Evolutionary conservation across 2,113 vertebrate genomes (phyloP), one percentile per base, ranked within the genome.

Genomic region (Salvelinus fontinalis): DNA sequence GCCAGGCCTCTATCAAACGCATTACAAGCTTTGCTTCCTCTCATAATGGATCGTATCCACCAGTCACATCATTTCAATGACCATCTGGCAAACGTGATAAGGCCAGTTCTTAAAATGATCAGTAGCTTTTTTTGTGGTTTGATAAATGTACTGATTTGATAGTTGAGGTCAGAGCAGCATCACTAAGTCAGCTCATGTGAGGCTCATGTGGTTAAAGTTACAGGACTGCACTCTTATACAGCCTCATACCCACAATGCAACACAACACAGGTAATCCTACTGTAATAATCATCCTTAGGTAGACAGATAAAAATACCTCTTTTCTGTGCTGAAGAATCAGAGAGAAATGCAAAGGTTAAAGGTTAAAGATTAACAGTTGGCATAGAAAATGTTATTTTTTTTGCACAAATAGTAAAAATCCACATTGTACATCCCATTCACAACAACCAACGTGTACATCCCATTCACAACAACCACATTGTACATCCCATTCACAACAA

Each of bases 321-420:
- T 97, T 93, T 95, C 95, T 94, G 95, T 94, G 96, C 97, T 99
- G 97, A 88, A 87, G 92, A 91, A 93, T 95, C 74, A 93, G 86
- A 96, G 85, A 95, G 93, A 93, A 95, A 89, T 81, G 73, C 84
- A 85, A 86, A 82, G 51, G 80, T 82, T 67, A 67, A 73, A 72
- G 48, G 77, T 88, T 87, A 89, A 73, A 68, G 78, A 48, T 4
- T 82, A 79, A 79, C 60, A 44, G 57, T 5, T 82, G 77, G 79
- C 67, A 85, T 6, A 70, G 51, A 51, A 77, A 74, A 79, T n/a
- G 2, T 27, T 20, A 24, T 39, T 18, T 59, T 20, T 48, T 4
- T 27, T 44, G 39, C 8, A 44, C n/a, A 62, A 8, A 62, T 62
- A 22, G 20, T 62, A 8, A 1, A n/a, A 13, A 5, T 62, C 18